Conservation (phyloP, 2,888 invertebrate species). For the Mantis religiosa region DNA sequence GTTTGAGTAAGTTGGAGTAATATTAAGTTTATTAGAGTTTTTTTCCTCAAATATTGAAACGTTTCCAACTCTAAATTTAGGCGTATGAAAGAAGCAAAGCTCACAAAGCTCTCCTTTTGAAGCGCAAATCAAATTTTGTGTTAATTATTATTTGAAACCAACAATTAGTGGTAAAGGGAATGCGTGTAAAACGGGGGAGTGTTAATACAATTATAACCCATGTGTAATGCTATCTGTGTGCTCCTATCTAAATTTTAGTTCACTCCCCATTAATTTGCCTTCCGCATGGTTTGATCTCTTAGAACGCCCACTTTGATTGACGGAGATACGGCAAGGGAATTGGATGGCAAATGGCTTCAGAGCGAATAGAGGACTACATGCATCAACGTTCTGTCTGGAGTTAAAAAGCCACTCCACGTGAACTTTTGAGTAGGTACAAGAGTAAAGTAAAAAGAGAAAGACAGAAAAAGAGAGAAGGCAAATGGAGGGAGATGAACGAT, state of each 20-base stretch:
- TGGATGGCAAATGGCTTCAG: conserved; percentile 1
- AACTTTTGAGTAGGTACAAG: background rate
- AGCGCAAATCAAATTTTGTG: too few species aligned
- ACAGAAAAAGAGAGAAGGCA: background rate
- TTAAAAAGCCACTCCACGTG: conserved; percentile 11
- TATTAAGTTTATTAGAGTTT: too few species aligned
- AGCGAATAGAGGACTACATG: background rate
- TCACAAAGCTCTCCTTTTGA: too few species aligned
- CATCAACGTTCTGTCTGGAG: background rate
- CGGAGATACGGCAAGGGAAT: background rate
- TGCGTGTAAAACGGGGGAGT: too few species aligned
- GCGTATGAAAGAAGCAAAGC: too few species aligned
- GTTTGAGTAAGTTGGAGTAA: too few species aligned
- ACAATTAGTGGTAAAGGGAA: too few species aligned
- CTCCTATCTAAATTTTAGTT: background rate
- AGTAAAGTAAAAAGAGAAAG: conserved; percentile 3
- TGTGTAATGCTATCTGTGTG: background rate
- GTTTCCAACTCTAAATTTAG: too few species aligned
- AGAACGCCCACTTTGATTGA: background rate
- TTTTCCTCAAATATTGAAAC: too few species aligned
- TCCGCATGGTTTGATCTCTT: background rate
- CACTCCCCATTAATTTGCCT: background rate
- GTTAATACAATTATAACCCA: too few species aligned
- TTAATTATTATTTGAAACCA: too few species aligned
- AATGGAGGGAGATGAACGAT: background rate